Base-by-base conservation (phyloP, 2,888 invertebrate genomes). In the Onthophagus sagittarius region DNA sequence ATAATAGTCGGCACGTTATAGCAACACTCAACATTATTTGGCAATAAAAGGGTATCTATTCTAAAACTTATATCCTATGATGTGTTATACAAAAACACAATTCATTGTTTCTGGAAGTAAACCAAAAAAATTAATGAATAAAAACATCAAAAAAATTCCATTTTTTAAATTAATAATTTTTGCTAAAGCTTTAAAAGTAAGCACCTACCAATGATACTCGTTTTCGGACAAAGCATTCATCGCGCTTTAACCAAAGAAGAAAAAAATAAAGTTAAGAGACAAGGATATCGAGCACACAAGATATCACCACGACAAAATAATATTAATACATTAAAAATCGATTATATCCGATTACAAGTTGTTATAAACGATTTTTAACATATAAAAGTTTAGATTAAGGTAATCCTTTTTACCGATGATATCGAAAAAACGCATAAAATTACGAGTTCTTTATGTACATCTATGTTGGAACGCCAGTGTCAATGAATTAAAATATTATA, bases 401-500 rank as follows among this genome's bases (percentile, higher is more conserved):
- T 67, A 31, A 67, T n/a, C 64, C 64, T 64, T 64, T 23, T 67
- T 32, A 32, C 23, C 23, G 67, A 67, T 67, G 67, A 31, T 32
- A 23, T 67, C 67, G 32, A 67, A 31, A 74, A 65, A 77, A 77
- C 75, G 77, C 73, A 76, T 76, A 79, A 75, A 73, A 74, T 23
- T 78, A 79, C 75, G 77, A 77, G 75, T 76, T 74, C 23, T 53
- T 53, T 77, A 77, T 79, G 70, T 79, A 79, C 79, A 79, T 70
- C 76, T 79, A 78, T 76, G 39, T 75, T 79, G 78, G 78, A 77
- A 79, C 79, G 79, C 78, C 79, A 78, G 77, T 76, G 76, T 76
- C 67, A 23, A 67, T 31, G n/a, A 67, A 15, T 15, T 23, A 23
- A 67, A 9, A 31, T 70, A 23, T 23, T 23, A 64, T 15, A 69